These are phyloP conservation scores for Mormyrus proboscirostris DNA, from an alignment of 2,797 vertebrate species.

Conservation along the genomic window DNA sequence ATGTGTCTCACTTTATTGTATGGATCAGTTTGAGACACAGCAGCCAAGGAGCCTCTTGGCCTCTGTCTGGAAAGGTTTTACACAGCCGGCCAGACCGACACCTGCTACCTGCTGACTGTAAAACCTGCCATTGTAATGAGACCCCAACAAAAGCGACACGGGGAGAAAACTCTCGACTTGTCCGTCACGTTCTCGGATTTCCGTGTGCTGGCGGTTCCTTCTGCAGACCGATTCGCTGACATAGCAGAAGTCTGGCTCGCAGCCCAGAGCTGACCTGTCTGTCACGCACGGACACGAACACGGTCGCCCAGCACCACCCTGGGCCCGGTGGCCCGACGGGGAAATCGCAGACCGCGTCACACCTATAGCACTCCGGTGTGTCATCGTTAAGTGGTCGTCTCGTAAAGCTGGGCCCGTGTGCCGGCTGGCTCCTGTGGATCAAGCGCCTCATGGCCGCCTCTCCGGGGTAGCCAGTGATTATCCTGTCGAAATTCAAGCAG, in stretches of 20 bases:
- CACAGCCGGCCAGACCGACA: not conserved
- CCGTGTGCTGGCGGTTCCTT: slow-evolving; percentile 33
- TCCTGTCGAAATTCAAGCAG: slow-evolving; percentile 10
- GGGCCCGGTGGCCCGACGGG: slow-evolving; percentile 54
- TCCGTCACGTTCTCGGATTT: not conserved
- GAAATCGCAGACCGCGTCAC: slow-evolving; percentile 35
- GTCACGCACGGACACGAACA: not conserved
- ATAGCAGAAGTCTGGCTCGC: slow-evolving; percentile 10
- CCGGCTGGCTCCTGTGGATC: not conserved
- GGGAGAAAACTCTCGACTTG: not conserved
- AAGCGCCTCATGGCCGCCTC: not conserved
- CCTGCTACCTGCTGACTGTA: not conserved
- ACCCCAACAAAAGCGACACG: not conserved
- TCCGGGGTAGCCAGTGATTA: slow-evolving; percentile 14
- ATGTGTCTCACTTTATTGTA: not conserved
- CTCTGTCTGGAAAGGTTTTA: not conserved
- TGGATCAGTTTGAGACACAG: not conserved
- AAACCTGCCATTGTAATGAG: not conserved
- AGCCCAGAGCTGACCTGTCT: slow-evolving; percentile 29
- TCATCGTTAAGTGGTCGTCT: not conserved
- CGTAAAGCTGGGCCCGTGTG: not conserved
- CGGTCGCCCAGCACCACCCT: slow-evolving; percentile 43
- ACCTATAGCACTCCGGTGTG: not conserved
- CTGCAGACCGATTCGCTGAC: slow-evolving; percentile 21
- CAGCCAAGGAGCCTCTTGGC: not conserved